These are phyloP conservation scores for Troides helena DNA, from an alignment of 2,888 invertebrate species.

Conservation along the genomic window DNA sequence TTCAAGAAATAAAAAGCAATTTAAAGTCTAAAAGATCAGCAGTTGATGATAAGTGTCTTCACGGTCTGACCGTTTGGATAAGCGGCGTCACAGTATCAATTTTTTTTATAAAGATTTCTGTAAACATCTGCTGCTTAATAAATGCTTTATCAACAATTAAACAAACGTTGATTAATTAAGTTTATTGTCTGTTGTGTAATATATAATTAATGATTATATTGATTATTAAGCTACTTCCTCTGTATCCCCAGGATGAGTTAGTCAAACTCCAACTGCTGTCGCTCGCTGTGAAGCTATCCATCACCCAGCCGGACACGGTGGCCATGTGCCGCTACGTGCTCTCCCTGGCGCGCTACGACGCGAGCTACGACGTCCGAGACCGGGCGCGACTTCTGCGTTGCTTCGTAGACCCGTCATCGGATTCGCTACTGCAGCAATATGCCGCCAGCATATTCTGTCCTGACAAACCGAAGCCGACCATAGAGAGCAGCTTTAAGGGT, in stretches of 20 bases:
- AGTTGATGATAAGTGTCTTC: too few relatives aligned
- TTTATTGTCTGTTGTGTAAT: too few relatives aligned
- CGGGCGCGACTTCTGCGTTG: constrained; percentile 93
- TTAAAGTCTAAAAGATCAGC: too few relatives aligned
- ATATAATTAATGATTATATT: too few relatives aligned
- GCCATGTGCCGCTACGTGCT: constrained; percentile 96
- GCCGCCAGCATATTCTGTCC: constrained; percentile 93
- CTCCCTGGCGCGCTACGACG: constrained; percentile 96
- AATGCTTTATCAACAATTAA: too few relatives aligned
- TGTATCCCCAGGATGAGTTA: constrained; percentile 87
- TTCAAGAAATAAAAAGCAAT: not conserved
- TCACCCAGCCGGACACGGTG: constrained; percentile 92
- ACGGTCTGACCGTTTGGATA: too few relatives aligned
- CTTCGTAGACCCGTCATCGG: constrained; percentile 51
- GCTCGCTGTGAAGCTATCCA: constrained; percentile 94
- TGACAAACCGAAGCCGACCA: constrained; percentile 95
- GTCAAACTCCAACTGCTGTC: constrained; percentile 98
- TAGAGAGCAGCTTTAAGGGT: constrained; percentile 92
- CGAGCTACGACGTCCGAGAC: constrained; percentile 98
- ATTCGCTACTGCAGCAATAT: constrained; percentile 80
- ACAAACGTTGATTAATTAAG: too few relatives aligned
- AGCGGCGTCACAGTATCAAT: too few relatives aligned
- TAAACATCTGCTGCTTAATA: too few relatives aligned
- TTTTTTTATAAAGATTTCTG: too few relatives aligned
- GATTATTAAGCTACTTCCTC: not conserved